Percentiles rank a stretch among this genome's conserved stretches.
These are phyloP conservation scores for Sycophaga agraensis DNA, from an alignment of 1,140 invertebrate species.

Conservation along the genomic window DNA sequence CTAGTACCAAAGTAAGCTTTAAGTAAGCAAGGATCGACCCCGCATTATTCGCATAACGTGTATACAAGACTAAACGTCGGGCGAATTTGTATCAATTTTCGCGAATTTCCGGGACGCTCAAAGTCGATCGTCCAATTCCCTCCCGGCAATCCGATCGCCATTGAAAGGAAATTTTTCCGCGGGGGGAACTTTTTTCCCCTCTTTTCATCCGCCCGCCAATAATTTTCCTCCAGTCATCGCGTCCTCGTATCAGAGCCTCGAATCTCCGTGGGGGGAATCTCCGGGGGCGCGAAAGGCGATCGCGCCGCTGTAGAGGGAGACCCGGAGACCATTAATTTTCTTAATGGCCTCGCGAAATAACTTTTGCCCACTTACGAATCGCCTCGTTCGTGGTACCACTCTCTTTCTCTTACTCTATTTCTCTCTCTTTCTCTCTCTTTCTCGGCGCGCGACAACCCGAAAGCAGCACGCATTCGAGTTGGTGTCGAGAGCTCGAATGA, in stretches of 20 bases:
- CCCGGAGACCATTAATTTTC: conserved; percentile 44
- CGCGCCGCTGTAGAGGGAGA: neutral
- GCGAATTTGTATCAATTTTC: neutral
- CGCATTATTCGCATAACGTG: neutral
- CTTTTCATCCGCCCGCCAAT: neutral
- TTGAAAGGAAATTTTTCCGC: conserved; percentile 3
- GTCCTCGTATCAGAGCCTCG: neutral
- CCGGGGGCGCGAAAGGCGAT: conserved; percentile 6
- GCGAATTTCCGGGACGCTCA: neutral
- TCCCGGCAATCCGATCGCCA: neutral
- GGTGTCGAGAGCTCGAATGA: too few relatives aligned
- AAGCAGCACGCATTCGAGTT: too few relatives aligned
- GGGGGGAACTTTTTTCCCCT: neutral
- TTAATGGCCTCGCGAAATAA: conserved; percentile 40
- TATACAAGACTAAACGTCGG: neutral
- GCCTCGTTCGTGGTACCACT: neutral
- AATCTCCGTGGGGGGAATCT: conserved; percentile 22
- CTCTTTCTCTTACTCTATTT: neutral
- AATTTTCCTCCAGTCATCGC: conserved; percentile 20
- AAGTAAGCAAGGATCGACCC: too few relatives aligned
- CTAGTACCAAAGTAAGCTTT: too few relatives aligned
- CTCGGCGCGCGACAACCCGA: neutral
- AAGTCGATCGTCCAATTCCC: neutral
- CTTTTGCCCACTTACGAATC: conserved; percentile 24
- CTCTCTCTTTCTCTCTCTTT: neutral